Evolutionary conservation across 2,797 vertebrate species (phyloP), one percentile per base, ranked within the genome.

Genomic region (Brachyalestes nurse): DNA sequence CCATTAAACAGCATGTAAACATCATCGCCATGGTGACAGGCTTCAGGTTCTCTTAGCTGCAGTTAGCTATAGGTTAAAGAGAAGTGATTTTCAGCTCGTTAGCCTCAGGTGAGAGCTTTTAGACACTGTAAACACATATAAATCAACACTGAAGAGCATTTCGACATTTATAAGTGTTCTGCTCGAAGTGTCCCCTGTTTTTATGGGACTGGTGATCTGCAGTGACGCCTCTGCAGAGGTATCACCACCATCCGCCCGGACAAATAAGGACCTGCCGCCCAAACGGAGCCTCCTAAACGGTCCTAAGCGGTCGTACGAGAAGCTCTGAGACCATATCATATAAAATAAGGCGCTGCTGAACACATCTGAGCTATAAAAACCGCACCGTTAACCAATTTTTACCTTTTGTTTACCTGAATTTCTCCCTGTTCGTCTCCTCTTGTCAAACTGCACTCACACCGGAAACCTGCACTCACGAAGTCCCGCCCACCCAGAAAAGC

Each of bases 391-490:
- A n/a, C 34, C 34, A 2, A 34, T 34, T 34, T 34, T 34, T 34
- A 34, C 34, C 34, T 34, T 34, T 23, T 51, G n/a, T 62, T 25
- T 58, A 86, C 83, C 83, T 85, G 79, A 70, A 83, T 25, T 34
- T 34, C 74, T 53, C 47, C 72, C 53, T 23, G 60, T 70, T 79
- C 72, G 75, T 65, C 70, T 34, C 77, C 78, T 34, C 79, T 80
- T 80, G 83, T 85, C 81, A 82, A 75, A 78, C 74, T 80, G 77
- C 83, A 40, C 42, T 67, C 67, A 67, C 51, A 70, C 79, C 84
- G 84, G 84, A 86, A 85, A 66, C 74, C 34, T 81, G 42, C 45
- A 58, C 67, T 6, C 19, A n/a, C 45, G 19, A 70, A 9, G 40
- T 47, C 42, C 83, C 83, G 17, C 86, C 84, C 69, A 69, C 8